Conservation (phyloP, 2,888 invertebrate genomes). For the Meiosimyza platycephala region DNA sequence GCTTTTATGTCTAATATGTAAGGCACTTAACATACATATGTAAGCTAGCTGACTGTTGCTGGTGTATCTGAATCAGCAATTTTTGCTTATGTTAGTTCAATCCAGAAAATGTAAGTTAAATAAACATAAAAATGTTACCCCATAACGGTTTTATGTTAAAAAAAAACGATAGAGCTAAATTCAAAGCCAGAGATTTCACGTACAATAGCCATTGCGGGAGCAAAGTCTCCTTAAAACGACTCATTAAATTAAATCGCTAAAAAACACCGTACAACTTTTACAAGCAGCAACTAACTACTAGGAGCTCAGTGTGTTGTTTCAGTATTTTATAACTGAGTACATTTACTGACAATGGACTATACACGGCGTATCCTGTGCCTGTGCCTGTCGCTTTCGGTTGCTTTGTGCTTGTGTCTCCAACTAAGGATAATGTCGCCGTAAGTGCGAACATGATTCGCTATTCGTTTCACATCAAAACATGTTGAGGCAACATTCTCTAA, state of each 20-base stretch:
- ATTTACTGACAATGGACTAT: not conserved
- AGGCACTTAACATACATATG: too few species aligned
- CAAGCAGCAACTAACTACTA: not conserved
- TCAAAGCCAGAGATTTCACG: too few species aligned
- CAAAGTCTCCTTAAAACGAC: not conserved
- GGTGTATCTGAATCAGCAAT: too few species aligned
- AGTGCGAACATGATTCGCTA: constrained; percentile 34
- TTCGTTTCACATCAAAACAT: constrained; percentile 34
- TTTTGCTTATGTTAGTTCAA: too few species aligned
- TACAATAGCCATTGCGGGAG: too few species aligned
- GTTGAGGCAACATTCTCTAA: constrained; percentile 36
- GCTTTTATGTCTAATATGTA: too few species aligned
- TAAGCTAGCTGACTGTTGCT: too few species aligned
- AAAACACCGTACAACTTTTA: not conserved
- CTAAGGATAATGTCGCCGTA: constrained; percentile 21
- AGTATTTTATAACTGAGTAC: not conserved
- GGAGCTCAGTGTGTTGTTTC: not conserved
- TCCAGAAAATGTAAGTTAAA: too few species aligned
- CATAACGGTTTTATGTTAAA: too few species aligned
- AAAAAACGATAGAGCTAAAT: too few species aligned
- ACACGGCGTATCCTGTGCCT: constrained; percentile 7
- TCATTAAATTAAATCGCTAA: constrained; percentile 32
- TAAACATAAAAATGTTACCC: too few species aligned
- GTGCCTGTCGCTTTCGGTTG: not conserved
- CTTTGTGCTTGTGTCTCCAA: not conserved